Conservation (phyloP, 2,113 vertebrate genomes). For the Nestor notabilis region DNA sequence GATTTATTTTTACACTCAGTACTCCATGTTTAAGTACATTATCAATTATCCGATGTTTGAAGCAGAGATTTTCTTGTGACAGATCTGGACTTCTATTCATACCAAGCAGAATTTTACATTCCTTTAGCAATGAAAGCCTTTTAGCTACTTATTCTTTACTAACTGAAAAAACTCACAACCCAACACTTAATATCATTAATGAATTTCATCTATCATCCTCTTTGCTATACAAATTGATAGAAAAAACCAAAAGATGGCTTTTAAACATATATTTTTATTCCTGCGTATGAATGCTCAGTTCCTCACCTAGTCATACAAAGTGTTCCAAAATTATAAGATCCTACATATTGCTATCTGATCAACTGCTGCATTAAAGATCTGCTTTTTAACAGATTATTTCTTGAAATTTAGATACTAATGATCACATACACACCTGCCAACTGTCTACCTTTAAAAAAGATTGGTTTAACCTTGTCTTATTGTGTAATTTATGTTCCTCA, state of each 20-base stretch:
- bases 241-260: neutral
- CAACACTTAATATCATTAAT: neutral
- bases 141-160: neutral
- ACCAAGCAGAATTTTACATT: neutral
- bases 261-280: neutral
- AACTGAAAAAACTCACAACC: neutral
- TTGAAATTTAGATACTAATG: neutral
- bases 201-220: neutral
- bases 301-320: neutral
- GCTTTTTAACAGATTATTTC: neutral
- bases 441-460: neutral
- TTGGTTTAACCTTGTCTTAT: neutral
- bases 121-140: neutral
- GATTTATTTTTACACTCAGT: slow-evolving; percentile 30
- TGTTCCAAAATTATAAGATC: neutral
- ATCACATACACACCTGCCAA: neutral
- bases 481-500: neutral
- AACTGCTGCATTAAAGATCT: neutral
- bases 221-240: neutral
- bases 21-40: neutral
- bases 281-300: neutral
- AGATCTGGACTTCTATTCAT: neutral
- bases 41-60: neutral
- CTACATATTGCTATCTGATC: neutral
- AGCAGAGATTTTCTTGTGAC: neutral